A percentile compares a stretch with the other conserved stretches of the same genome.
phyloP scores from a whole-genome alignment of 2,113 vertebrate genomes.

The Cisticola juncidis region DNA sequence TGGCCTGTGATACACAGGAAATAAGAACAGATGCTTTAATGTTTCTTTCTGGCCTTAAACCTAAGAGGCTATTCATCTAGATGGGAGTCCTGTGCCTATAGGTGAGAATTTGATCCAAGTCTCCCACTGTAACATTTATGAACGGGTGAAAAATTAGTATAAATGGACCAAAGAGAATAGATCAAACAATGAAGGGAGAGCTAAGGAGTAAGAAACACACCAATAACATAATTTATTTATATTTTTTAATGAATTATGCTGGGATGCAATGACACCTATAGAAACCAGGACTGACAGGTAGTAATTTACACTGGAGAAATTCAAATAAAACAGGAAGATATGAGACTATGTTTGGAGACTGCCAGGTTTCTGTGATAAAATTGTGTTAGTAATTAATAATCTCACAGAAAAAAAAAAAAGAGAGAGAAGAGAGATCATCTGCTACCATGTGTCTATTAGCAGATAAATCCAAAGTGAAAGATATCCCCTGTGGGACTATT shows the following conservation, averaged over 20 bases:
- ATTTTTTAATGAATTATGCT: not conserved
- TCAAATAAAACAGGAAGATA: slow-evolving; percentile 14
- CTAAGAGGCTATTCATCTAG: slow-evolving; percentile 39
- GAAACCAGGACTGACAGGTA: not conserved
- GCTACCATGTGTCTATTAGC: slow-evolving; percentile 68
- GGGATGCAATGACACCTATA: not conserved
- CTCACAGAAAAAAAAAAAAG: slow-evolving; percentile 47
- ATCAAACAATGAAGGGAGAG: not conserved
- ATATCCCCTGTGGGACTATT: slow-evolving; percentile 65
- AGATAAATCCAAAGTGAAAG: slow-evolving; percentile 73
- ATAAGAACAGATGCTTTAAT: slow-evolving; percentile 52
- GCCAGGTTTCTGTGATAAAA: slow-evolving; percentile 59
- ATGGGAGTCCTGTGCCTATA: not conserved
- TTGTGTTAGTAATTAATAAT: slow-evolving; percentile 69
- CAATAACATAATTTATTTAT: not conserved
- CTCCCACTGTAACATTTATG: not conserved
- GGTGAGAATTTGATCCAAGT: slow-evolving; percentile 23
- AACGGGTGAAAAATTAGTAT: slow-evolving; percentile 35
- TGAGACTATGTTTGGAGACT: slow-evolving; percentile 36
- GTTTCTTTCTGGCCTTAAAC: slow-evolving; percentile 53
- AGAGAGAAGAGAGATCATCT: slow-evolving; percentile 53
- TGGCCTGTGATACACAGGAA: slow-evolving; percentile 49
- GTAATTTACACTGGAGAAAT: slow-evolving; percentile 38
- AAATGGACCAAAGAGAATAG: not conserved
- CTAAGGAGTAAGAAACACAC: not conserved